Base-by-base conservation (phyloP, 2,113 vertebrate genomes). In the Isurus oxyrinchus region DNA sequence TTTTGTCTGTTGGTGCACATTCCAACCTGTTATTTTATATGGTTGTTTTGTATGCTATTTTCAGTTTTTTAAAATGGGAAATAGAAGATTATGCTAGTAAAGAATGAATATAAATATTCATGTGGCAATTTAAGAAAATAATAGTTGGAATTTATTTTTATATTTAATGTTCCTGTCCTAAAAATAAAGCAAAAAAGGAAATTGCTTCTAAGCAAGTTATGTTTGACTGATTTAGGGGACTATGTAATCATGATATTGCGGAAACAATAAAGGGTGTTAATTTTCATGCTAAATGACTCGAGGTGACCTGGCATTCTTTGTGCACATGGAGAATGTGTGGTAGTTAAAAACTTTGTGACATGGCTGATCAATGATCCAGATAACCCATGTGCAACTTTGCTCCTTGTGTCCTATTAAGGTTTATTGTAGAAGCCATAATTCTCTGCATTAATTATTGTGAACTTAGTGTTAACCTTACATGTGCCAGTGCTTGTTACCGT, bases 221-320 rank as follows among this genome's bases (percentile, higher is more conserved):
- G 44, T 21, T 87, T 87, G 84, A 87, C n/a, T 53, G 49, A 25
- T 87, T 87, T 53, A 87, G 84, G 35, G 57, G 27, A 35, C 27
- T 59, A 13, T 91, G 88, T 59, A 55, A n/a, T 59, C 55, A 91
- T 59, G 55, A 35, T 91, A 91, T 35, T 55, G 31, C 23, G 27
- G 88, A 91, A 59, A 91, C 53, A 61, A 59, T 35, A 91, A 91
- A 91, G 25, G 3, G 55, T 35, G 55, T 91, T 91, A 91, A 91
- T 91, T 91, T 91, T 59, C 88, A 59, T 91, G 88, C 88, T 61
- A 91, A 91, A 91, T 91, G 88, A 59, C 84, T 53, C 84, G 49
- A 87, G 84, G 44, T 87, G 84, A 87, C 84, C 84, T 87, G 44
- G 84, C 84, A 87, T 87, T 87, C 44, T 53, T 87, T 87, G 84